Evolutionary conservation across 2,888 invertebrate genomes (phyloP).

Genomic region (Protophormia terraenovae): DNA sequence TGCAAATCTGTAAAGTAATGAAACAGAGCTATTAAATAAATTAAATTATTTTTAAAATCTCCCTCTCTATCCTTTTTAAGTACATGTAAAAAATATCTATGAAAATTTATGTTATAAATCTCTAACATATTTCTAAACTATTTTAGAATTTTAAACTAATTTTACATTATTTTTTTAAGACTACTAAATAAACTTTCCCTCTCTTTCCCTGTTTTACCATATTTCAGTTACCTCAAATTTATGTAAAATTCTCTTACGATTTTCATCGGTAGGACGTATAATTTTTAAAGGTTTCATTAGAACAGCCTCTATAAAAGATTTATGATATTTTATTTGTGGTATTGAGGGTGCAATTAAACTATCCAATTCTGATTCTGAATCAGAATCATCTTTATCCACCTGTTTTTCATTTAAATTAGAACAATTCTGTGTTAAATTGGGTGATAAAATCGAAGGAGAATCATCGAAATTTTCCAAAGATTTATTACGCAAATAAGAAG

Average conservation of each 20-base stretch:
- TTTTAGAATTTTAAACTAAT: no score
- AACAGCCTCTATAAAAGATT: conserved; percentile 78
- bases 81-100: no score
- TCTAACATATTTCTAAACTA: neutral
- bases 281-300: conserved; percentile 79
- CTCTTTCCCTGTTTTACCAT: conserved; percentile 72
- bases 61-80: no score
- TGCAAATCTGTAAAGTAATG: no score
- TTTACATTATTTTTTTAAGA: no score
- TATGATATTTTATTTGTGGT: conserved; percentile 74
- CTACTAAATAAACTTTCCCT: neutral
- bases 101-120: no score
- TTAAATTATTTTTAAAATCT: no score
- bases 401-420: neutral
- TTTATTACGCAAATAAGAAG: conserved; percentile 80
- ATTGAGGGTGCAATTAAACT: conserved; percentile 80
- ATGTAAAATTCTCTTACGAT: conserved; percentile 78
- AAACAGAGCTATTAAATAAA: no score
- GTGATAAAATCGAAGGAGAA: conserved; percentile 73
- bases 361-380: conserved; percentile 84
- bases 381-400: conserved; percentile 63
- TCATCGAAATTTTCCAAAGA: conserved; percentile 80
- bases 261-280: conserved; percentile 77
- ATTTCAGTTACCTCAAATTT: conserved; percentile 80
- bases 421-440: neutral